Evolutionary conservation across 2,113 vertebrate genomes (phyloP).

Genomic region (Petromus typicus): DNA sequence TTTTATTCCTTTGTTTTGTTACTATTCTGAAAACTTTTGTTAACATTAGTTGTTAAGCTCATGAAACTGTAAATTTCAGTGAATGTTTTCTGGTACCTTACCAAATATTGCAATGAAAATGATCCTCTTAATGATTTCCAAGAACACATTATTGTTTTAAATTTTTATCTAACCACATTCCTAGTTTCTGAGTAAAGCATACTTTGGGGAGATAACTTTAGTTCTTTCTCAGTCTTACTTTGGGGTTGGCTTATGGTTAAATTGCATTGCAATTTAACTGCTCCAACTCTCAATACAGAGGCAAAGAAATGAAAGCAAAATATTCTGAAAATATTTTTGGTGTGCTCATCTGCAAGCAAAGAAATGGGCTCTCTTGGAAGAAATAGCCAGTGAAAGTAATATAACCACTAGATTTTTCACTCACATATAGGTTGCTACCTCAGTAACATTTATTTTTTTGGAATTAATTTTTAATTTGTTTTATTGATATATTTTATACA

Average conservation of each 20-base stretch:
- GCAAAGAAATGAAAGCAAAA: background rate
- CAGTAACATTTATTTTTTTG: background rate
- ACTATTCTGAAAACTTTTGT: conserved; percentile 39
- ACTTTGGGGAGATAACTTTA: background rate
- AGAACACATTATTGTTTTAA: conserved; percentile 30
- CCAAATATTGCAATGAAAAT: background rate
- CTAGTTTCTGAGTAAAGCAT: background rate
- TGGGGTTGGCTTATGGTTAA: background rate
- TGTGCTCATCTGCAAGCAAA: background rate
- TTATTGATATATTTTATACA: too few species aligned
- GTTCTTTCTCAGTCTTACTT: background rate
- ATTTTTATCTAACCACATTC: background rate
- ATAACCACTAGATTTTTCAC: background rate
- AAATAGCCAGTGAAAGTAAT: background rate
- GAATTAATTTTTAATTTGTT: too few species aligned
- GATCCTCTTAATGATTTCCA: conserved; percentile 39
- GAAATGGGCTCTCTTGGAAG: background rate
- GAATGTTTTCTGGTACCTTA: conserved; percentile 46
- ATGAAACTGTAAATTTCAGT: conserved; percentile 51
- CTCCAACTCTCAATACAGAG: conserved; percentile 12
- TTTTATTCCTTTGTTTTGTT: conserved; percentile 21
- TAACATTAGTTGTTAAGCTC: conserved; percentile 49
- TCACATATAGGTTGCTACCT: background rate
- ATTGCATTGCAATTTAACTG: conserved; percentile 5
- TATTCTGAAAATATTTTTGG: background rate